Percentiles rank a stretch among this genome's conserved stretches.
phyloP scores from a whole-genome alignment of 1,140 invertebrate genomes.

The Batillaria attramentaria region DNA sequence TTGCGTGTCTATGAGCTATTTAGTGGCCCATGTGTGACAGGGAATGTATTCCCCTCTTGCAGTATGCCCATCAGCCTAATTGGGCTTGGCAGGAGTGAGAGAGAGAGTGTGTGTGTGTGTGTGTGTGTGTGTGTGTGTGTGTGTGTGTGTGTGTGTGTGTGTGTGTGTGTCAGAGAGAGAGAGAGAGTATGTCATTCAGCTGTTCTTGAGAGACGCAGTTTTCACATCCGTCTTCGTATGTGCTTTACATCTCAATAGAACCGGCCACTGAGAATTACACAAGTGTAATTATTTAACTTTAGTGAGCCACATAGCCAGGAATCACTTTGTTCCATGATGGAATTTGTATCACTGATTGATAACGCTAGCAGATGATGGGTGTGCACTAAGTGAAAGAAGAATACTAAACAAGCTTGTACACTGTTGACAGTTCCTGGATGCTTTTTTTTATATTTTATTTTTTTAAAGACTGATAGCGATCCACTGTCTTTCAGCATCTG shows the following conservation, averaged over 20 bases:
- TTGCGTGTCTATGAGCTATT: not conserved
- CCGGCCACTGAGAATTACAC: not conserved
- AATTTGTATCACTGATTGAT: not conserved
- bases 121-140: not conserved
- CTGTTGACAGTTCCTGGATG: no score
- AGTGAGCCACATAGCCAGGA: not conserved
- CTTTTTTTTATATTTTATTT: no score
- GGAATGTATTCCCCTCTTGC: not conserved
- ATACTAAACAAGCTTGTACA: no score
- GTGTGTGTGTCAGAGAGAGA: not conserved
- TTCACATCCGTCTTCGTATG: no score
- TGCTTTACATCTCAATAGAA: no score
- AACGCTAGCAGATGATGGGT: no score
- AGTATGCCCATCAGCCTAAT: not conserved
- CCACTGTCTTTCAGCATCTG: no score
- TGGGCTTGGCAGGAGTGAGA: not conserved
- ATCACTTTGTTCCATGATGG: not conserved
- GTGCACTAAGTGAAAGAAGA: no score
- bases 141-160: conserved; percentile 13
- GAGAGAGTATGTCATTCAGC: not conserved
- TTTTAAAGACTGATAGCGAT: no score
- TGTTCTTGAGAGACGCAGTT: not conserved
- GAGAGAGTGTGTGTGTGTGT: not conserved
- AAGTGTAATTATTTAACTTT: not conserved
- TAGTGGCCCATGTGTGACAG: not conserved